A percentile compares a stretch with the other conserved stretches of the same genome.
Conservation (phyloP, 2,113 vertebrate genomes). For the Apteryx mantelli region DNA sequence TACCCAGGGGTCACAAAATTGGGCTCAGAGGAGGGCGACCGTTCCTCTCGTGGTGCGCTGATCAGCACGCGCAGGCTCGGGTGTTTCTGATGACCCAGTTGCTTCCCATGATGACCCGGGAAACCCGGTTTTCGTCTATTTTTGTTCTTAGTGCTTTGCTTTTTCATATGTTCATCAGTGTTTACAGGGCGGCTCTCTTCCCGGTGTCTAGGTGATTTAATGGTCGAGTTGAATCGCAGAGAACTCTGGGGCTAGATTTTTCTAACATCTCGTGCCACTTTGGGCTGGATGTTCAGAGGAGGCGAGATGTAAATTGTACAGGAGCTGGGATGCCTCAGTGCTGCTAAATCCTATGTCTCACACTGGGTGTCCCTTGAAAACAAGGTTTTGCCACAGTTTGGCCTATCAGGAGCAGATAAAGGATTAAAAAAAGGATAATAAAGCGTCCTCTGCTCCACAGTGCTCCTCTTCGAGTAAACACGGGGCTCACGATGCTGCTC, state of each 20-base stretch:
- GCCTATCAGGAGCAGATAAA: neutral
- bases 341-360: neutral
- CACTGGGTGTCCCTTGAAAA: neutral
- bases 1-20: neutral
- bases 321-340: rapidly evolving
- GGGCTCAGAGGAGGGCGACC: neutral
- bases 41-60: neutral
- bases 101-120: neutral
- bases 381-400: rapidly evolving
- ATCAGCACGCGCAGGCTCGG: neutral
- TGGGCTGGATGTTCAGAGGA: rapidly evolving
- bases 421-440: too few species aligned
- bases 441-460: neutral
- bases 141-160: too few species aligned
- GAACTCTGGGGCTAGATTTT: neutral
- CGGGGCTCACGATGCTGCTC: neutral
- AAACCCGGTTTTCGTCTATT: too few species aligned
- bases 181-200: neutral
- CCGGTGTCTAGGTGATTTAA: too few species aligned
- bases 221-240: too few species aligned
- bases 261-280: rapidly evolving
- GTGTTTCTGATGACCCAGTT: neutral
- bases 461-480: neutral
- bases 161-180: rapidly evolving
- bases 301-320: neutral